phyloP scores from a whole-genome alignment of 1,140 invertebrate species.

The Lepeophtheirus salmonis region DNA sequence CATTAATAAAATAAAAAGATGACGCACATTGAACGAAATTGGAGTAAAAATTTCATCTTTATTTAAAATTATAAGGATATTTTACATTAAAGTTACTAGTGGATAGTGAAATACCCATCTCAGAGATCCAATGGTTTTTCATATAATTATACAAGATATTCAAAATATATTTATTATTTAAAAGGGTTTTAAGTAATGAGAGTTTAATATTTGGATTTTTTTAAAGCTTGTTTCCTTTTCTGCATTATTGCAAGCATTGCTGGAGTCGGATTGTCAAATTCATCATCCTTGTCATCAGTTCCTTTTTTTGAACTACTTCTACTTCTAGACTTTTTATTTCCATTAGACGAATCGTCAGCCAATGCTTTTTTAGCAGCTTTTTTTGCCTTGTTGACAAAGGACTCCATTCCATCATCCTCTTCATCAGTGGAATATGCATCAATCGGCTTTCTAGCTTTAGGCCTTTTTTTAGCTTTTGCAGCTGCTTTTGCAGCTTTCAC shows the following conservation, averaged over 20 bases:
- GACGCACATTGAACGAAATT: too few relatives aligned
- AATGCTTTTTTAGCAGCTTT: not conserved
- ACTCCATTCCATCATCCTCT: not conserved
- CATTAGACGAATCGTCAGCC: not conserved
- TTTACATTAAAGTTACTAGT: not conserved
- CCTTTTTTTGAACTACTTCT: not conserved
- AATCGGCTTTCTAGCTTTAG: not conserved
- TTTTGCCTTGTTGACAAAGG: not conserved
- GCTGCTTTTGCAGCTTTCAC: slow-evolving; percentile 7
- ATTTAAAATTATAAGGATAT: not conserved
- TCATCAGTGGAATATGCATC: not conserved
- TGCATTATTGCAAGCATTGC: slow-evolving; percentile 23
- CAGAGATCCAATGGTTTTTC: not conserved
- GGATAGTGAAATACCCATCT: not conserved
- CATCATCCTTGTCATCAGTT: not conserved
- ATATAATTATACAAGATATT: too few relatives aligned
- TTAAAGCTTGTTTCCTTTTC: slow-evolving; percentile 18
- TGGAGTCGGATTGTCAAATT: slow-evolving; percentile 22
- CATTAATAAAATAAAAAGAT: not conserved
- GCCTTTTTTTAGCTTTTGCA: not conserved
- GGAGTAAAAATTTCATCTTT: not conserved
- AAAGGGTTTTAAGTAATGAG: too few relatives aligned
- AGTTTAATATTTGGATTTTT: too few relatives aligned
- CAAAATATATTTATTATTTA: too few relatives aligned
- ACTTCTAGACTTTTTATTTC: not conserved